Conservation (phyloP, 37 sponge, comb jelly and placozoan genomes). For the Amphimedon queenslandica region DNA sequence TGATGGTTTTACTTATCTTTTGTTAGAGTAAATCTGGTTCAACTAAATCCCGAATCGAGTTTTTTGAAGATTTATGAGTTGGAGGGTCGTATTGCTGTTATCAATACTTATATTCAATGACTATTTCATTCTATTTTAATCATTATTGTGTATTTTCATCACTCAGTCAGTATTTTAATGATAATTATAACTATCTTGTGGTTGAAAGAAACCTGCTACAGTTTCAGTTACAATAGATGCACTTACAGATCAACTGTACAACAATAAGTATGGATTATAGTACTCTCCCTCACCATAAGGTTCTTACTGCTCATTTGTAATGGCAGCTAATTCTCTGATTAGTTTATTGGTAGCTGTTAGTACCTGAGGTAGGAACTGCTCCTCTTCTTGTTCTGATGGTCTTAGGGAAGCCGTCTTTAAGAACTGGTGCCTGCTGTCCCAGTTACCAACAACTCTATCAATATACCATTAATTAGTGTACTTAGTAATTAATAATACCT, state of each 20-base stretch:
- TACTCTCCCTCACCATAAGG: too few relatives aligned
- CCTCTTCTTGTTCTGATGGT: conserved; percentile 16
- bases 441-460: conserved; percentile 48
- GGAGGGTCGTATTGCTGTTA: too few relatives aligned
- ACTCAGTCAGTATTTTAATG: too few relatives aligned
- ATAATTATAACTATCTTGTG: too few relatives aligned
- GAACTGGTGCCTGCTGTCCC: conserved; percentile 19
- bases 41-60: conserved; percentile 68
- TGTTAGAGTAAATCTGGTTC: conserved; percentile 67
- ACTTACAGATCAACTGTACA: too few relatives aligned
- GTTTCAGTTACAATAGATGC: too few relatives aligned
- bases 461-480: too few relatives aligned
- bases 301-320: conserved; percentile 18
- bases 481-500: conserved; percentile 12
- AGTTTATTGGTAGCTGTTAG: conserved; percentile 29
- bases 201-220: too few relatives aligned
- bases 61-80: conserved; percentile 73
- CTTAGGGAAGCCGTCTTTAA: conserved; percentile 63
- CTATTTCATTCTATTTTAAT: not conserved
- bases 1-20: not conserved
- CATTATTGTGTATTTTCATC: too few relatives aligned
- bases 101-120: too few relatives aligned
- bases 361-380: not conserved
- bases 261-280: too few relatives aligned
- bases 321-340: conserved; percentile 36